Conservation (phyloP, 2,113 vertebrate species). For the Lucifuga dentata region DNA sequence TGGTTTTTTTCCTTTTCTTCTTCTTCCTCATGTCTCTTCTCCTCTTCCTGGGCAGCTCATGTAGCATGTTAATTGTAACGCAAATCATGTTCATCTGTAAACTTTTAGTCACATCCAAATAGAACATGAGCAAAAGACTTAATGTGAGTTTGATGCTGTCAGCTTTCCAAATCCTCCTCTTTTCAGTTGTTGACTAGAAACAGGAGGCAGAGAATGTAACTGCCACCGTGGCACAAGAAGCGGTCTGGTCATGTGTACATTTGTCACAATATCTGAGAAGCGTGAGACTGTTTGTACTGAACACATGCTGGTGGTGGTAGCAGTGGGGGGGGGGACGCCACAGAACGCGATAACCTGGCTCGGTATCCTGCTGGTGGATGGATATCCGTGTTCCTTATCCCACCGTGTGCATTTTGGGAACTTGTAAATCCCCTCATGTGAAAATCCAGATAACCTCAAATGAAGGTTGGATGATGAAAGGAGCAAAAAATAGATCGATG, state of each 20-base stretch:
- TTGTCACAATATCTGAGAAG: constrained; percentile 57
- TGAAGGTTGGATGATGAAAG: constrained; percentile 54
- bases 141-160: neutral
- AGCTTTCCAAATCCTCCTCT: constrained; percentile 20
- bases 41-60: too few relatives aligned
- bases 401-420: constrained; percentile 46
- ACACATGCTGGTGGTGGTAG: constrained; percentile 50
- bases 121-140: neutral
- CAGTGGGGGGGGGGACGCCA: neutral
- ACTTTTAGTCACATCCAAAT: too few relatives aligned
- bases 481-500: constrained; percentile 61
- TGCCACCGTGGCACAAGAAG: neutral
- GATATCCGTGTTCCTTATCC: constrained; percentile 13
- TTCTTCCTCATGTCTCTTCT: neutral
- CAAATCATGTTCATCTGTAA: constrained; percentile 36
- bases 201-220: neutral
- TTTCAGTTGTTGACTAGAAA: neutral
- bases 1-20: neutral
- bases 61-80: too few relatives aligned
- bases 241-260: constrained; percentile 31
- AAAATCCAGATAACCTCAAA: constrained; percentile 32
- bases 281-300: constrained; percentile 68
- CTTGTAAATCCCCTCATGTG: constrained; percentile 45
- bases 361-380: constrained; percentile 23
- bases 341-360: constrained; percentile 26